Evolutionary conservation across 2,888 invertebrate species (phyloP), one percentile per base, ranked within the genome.

Genomic region (Colostygia pectinataria): DNA sequence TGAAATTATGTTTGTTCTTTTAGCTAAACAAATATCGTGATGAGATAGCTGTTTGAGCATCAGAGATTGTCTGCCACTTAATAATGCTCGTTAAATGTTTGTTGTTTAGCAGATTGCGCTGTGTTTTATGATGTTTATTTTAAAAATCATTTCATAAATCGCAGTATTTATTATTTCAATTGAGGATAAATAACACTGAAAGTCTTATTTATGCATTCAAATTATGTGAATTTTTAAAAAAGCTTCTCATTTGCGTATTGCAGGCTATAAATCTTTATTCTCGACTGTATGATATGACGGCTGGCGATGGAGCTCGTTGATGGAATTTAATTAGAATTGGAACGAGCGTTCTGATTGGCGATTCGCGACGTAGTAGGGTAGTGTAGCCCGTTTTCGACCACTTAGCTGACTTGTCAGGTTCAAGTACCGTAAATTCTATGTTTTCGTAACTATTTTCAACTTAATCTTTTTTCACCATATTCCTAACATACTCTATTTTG

Each of bases 1-100:
- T 67, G 57, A 70, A 68, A 68, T 69, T 62, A 45, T 74, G 54
- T 78, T 76, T 81, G 68, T 64, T 70, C 69, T 77, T 77, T 76
- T 77, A 79, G 64, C 65, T 70, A 60, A 62, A 59, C 62, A 79
- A 71, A 79, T 45, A 59, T 24, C 13, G 32, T 36, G 40, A 61
- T 62, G 61, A 62, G 61, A 41, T 55, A 55, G 54, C 46, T 60
- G 55, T 57, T 60, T 50, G 33, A 56, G 56, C 45, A 40, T 36
- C 41, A 32, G 44, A 39, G 45, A 50, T 48, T 52, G 41, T 55
- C 47, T 46, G 28, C 44, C 37, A 50, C 37, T 50, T 59, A 54
- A 50, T 52, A 31, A 43, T 24, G 28, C 33, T 51, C 39, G 46
- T 54, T 42, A 44, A 54, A 52, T 50, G 43, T 54, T 57, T 53